A percentile compares a stretch with the other conserved stretches of the same genome.
Evolutionary conservation across 30 jellyfish, hydroid and myxozoan species (phyloP).

Genomic region (Hydractinia echinata): DNA sequence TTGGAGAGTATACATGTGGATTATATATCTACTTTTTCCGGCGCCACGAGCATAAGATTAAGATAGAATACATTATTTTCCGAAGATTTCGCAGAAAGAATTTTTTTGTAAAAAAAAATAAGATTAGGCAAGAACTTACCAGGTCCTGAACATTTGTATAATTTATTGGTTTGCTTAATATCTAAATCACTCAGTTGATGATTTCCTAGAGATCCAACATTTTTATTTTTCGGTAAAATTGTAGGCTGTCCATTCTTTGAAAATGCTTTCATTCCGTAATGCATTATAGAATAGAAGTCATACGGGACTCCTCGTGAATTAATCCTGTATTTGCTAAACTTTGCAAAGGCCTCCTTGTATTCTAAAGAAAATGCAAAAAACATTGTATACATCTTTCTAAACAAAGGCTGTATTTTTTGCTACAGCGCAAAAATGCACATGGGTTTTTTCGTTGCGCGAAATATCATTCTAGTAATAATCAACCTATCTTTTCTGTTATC

Average conservation of each 20-base stretch:
- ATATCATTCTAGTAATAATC: too few species aligned
- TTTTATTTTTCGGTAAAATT: slow-evolving; percentile 56
- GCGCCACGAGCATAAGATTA: too few species aligned
- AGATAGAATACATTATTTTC: background rate
- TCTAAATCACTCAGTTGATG: slow-evolving; percentile 77
- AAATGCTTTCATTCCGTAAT: slow-evolving; percentile 83
- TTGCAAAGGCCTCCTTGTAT: slow-evolving; percentile 78
- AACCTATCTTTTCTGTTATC: too few species aligned
- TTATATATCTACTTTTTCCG: too few species aligned
- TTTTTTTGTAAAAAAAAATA: background rate
- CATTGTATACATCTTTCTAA: too few species aligned
- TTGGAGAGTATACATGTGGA: too few species aligned
- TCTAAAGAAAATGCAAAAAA: slow-evolving; percentile 30
- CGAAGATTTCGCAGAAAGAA: background rate
- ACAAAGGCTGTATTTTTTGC: too few species aligned
- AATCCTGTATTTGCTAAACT: slow-evolving; percentile 62
- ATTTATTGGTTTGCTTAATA: slow-evolving; percentile 72
- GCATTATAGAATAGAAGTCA: slow-evolving; percentile 80
- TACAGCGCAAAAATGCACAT: too few species aligned
- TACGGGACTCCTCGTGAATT: slow-evolving; percentile 67
- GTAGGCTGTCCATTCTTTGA: slow-evolving; percentile 86
- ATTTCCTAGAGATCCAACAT: slow-evolving; percentile 67
- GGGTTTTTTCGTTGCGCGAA: too few species aligned
- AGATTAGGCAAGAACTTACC: background rate
- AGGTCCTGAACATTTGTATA: slow-evolving; percentile 59